Conservation (phyloP, 2,797 vertebrate species). For the Smutsia temminckii region DNA sequence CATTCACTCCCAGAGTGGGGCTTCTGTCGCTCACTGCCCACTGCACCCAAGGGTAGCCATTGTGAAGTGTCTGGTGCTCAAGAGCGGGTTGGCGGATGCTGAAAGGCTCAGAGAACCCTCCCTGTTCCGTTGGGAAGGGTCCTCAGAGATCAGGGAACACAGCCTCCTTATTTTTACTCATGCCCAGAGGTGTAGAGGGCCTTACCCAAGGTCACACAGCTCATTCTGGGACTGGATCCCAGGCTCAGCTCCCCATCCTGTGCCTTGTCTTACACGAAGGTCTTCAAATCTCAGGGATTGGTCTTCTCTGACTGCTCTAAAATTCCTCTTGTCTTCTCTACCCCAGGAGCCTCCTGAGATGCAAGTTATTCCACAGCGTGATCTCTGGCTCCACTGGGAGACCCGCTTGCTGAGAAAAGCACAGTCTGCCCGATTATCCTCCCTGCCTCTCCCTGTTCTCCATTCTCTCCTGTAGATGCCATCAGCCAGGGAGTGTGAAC, state of each 20-base stretch:
- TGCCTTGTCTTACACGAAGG: background rate
- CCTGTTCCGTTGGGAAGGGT: background rate
- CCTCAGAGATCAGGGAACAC: background rate
- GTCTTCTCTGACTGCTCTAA: background rate
- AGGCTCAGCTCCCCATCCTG: background rate
- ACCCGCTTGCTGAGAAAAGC: background rate
- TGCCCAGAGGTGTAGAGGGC: background rate
- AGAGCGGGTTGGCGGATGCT: background rate
- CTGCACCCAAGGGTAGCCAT: background rate
- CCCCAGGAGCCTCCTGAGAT: background rate
- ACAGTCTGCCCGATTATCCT: background rate
- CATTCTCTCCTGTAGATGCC: background rate
- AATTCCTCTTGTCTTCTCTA: background rate
- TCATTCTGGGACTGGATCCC: background rate
- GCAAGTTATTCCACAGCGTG: background rate
- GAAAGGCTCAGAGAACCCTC: background rate
- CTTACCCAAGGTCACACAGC: background rate
- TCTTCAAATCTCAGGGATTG: background rate
- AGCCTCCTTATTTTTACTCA: background rate
- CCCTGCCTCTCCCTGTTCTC: background rate
- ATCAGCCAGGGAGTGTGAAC: background rate
- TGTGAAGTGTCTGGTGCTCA: background rate
- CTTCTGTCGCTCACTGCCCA: rapidly evolving
- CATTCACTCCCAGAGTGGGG: too few species aligned
- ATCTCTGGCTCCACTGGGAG: background rate